Conservation (phyloP, 2,888 invertebrate genomes). For the Nezara viridula region DNA sequence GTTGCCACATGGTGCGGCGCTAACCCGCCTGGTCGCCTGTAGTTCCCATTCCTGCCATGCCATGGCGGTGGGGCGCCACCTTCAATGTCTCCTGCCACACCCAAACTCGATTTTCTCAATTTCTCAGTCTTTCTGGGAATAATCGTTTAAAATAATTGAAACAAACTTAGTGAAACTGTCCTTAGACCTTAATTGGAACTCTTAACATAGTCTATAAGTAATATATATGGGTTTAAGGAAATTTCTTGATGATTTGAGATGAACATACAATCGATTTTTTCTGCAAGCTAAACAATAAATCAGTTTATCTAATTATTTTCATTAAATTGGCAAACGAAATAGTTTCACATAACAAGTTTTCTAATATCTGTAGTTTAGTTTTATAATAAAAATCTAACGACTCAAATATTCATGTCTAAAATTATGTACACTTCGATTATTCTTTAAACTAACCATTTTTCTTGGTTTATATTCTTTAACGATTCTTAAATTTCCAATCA, state of each 20-base stretch:
- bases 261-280: neutral
- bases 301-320: neutral
- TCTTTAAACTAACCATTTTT: neutral
- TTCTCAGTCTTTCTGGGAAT: neutral
- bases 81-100: constrained; percentile 55
- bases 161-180: neutral
- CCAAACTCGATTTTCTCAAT: constrained; percentile 37
- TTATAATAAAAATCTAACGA: neutral
- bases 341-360: neutral
- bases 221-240: neutral
- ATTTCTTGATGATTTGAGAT: neutral
- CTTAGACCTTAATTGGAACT: neutral
- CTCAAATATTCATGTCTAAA: neutral
- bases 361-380: neutral
- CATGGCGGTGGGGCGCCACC: constrained; percentile 64
- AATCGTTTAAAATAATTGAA: neutral
- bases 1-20: constrained; percentile 62
- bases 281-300: neutral
- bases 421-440: neutral
- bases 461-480: no score
- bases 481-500: neutral
- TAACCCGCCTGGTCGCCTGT: constrained; percentile 36
- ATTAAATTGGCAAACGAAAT: neutral
- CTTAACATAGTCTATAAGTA: no score
- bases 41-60: constrained; percentile 57